Percentiles rank a stretch among this genome's conserved stretches.
Evolutionary conservation across 2,113 vertebrate species (phyloP).

Genomic region (Actenoides lindsayi): DNA sequence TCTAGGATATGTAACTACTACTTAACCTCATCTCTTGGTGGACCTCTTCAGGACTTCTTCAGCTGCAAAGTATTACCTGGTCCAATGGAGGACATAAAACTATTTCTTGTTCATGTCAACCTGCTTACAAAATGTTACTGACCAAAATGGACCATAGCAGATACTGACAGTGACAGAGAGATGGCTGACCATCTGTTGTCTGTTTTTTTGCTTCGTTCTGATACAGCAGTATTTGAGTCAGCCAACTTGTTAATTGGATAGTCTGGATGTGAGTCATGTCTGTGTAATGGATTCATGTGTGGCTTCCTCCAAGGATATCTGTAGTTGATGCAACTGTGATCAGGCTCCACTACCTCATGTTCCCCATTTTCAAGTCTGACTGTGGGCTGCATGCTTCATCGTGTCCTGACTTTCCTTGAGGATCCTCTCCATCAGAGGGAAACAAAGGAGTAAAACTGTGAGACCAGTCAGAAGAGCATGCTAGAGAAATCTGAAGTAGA

Average conservation of each 20-base stretch:
- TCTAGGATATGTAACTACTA: not conserved
- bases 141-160: not conserved
- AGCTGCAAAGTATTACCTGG: not conserved
- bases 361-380: not conserved
- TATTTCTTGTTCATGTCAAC: not conserved
- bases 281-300: not conserved
- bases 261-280: not conserved
- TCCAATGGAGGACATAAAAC: not conserved
- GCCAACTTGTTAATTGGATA: fast-evolving
- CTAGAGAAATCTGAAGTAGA: not conserved
- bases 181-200: fast-evolving
- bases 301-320: not conserved
- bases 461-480: not conserved
- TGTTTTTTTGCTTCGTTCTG: not conserved
- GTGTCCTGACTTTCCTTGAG: not conserved
- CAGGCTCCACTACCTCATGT: not conserved
- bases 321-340: not conserved
- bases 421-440: not conserved
- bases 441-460: not conserved
- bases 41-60: not conserved
- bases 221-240: not conserved
- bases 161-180: not conserved
- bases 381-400: too few relatives aligned
- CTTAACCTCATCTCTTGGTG: not conserved
- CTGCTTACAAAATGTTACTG: not conserved